Conservation (phyloP, 1,140 invertebrate species). For the Calephelis nemesis region DNA sequence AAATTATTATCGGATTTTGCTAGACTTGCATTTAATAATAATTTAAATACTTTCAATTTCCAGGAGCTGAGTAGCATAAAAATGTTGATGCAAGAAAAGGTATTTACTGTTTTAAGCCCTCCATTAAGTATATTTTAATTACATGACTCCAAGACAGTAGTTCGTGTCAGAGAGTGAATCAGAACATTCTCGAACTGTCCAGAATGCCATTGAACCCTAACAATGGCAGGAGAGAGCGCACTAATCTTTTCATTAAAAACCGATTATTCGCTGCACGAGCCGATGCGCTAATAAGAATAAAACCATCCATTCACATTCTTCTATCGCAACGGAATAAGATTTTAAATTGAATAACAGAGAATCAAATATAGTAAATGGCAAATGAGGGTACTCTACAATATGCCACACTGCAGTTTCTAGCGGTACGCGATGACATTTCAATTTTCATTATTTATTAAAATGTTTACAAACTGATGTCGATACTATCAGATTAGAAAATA, state of each 20-base stretch:
- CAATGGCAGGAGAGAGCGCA: constrained; percentile 58
- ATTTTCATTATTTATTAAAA: constrained; percentile 70
- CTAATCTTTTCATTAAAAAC: constrained; percentile 78
- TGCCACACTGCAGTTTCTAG: constrained; percentile 47
- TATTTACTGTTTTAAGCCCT: too few species aligned
- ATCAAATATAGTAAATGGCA: constrained; percentile 6
- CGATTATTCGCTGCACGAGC: constrained; percentile 73
- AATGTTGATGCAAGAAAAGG: too few species aligned
- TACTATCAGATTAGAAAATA: constrained; percentile 11
- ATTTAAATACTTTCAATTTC: too few species aligned
- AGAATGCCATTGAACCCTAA: constrained; percentile 57
- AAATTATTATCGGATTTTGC: too few species aligned
- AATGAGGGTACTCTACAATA: constrained; percentile 48
- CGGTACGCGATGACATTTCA: constrained; percentile 66
- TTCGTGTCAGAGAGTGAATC: constrained; percentile 54
- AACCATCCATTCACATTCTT: constrained; percentile 25
- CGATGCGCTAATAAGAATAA: constrained; percentile 71
- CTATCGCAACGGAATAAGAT: constrained; percentile 6
- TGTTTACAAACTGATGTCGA: constrained; percentile 29
- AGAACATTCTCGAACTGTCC: constrained; percentile 68
- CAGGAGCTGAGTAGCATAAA: too few species aligned
- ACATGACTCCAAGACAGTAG: background rate
- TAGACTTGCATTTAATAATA: too few species aligned
- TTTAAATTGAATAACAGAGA: background rate
- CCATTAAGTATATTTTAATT: background rate